phyloP scores from a whole-genome alignment of 2,113 vertebrate species.

The Zosterops japonicus region DNA sequence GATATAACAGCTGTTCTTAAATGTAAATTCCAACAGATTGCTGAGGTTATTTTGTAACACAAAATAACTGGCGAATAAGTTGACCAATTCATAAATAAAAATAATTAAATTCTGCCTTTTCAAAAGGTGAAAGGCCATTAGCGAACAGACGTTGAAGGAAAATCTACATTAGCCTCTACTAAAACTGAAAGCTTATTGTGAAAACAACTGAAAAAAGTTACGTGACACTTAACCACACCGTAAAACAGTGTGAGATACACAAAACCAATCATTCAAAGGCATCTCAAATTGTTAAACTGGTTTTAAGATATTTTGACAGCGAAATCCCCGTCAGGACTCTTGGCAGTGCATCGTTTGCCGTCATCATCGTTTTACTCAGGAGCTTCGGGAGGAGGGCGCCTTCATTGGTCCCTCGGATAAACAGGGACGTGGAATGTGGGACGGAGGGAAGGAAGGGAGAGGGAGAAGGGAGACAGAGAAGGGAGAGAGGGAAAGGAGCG shows the following conservation, averaged over 20 bases:
- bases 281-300: neutral
- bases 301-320: neutral
- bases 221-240: accelerated
- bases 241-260: neutral
- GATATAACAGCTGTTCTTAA: neutral
- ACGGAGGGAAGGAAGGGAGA: too few relatives aligned
- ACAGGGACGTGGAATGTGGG: neutral
- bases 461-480: too few relatives aligned
- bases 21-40: neutral
- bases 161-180: neutral
- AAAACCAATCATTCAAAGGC: neutral
- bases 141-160: neutral
- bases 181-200: neutral
- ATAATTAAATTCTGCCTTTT: neutral
- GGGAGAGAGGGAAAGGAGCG: accelerated
- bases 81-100: neutral
- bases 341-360: neutral
- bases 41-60: neutral
- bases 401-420: neutral
- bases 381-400: neutral
- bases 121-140: neutral
- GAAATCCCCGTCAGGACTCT: neutral
- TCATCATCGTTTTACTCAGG: neutral
- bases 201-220: neutral
- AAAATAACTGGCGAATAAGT: neutral